phyloP scores from a whole-genome alignment of 2,888 invertebrate species.

The Selenia dentaria region DNA sequence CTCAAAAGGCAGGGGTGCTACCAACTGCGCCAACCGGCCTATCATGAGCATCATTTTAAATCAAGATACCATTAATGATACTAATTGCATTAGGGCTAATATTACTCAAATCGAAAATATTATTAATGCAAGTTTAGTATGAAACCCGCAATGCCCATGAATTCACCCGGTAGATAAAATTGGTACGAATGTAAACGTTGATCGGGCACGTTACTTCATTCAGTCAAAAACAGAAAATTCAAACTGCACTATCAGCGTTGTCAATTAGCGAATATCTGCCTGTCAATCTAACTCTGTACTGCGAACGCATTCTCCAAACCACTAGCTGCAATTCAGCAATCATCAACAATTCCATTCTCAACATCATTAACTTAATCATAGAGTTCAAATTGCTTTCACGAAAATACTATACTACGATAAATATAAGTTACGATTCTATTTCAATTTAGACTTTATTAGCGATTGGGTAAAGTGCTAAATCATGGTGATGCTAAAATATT shows the following conservation, averaged over 20 bases:
- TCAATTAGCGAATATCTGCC: slow-evolving; percentile 29
- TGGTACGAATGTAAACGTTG: too few species aligned
- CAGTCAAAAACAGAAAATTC: too few species aligned
- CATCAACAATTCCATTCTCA: slow-evolving; percentile 18
- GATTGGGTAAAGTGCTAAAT: slow-evolving; percentile 12
- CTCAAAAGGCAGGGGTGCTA: too few species aligned
- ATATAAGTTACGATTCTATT: background rate
- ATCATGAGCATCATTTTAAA: too few species aligned
- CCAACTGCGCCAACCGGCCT: too few species aligned
- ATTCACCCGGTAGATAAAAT: too few species aligned
- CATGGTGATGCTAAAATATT: slow-evolving; percentile 5
- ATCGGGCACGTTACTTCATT: too few species aligned
- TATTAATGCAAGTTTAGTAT: too few species aligned
- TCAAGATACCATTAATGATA: too few species aligned
- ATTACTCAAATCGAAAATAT: too few species aligned
- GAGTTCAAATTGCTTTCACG: slow-evolving; percentile 13
- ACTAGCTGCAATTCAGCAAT: slow-evolving; percentile 5
- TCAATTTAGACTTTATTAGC: slow-evolving; percentile 11
- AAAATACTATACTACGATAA: slow-evolving; percentile 1
- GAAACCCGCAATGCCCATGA: too few species aligned
- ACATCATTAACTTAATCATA: slow-evolving; percentile 13
- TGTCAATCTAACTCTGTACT: slow-evolving; percentile 26
- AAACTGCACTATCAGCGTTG: slow-evolving; percentile 21
- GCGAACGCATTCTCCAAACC: slow-evolving; percentile 14
- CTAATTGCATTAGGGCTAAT: too few species aligned